Percentiles rank a stretch among this genome's conserved stretches.
These are phyloP conservation scores for Ganaspis brasiliensis DNA, from an alignment of 2,888 invertebrate genomes.

Conservation along the genomic window DNA sequence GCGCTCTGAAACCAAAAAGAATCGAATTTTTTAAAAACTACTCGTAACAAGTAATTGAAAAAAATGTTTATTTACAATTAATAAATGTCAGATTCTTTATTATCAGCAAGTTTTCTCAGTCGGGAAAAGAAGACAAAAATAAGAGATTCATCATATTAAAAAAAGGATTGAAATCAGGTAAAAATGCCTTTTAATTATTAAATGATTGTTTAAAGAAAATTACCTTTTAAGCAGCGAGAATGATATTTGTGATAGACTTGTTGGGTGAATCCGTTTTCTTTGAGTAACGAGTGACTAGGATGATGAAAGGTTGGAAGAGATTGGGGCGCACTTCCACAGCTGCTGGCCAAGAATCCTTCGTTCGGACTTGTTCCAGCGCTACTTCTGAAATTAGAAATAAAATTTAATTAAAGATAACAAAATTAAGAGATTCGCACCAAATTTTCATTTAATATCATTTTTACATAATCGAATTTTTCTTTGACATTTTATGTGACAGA, in stretches of 20 bases:
- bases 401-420: too few relatives aligned
- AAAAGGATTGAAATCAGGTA: background rate
- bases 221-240: slow-evolving; percentile 95
- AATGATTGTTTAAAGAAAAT: too few relatives aligned
- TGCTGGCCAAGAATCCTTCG: slow-evolving; percentile 85
- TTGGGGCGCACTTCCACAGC: slow-evolving; percentile 91
- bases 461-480: too few relatives aligned
- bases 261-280: slow-evolving; percentile 98
- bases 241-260: slow-evolving; percentile 98
- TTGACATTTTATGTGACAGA: too few relatives aligned
- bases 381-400: slow-evolving; percentile 82
- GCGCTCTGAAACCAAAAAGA: slow-evolving; percentile 86
- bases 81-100: slow-evolving; percentile 68
- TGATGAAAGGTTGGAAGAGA: slow-evolving; percentile 96
- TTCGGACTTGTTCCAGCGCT: slow-evolving; percentile 90
- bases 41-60: background rate
- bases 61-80: background rate
- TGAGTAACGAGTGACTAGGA: slow-evolving; percentile 95
- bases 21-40: too few relatives aligned
- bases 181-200: too few relatives aligned
- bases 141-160: slow-evolving; percentile 69
- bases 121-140: slow-evolving; percentile 80
- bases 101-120: slow-evolving; percentile 73
- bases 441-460: too few relatives aligned
- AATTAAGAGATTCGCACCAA: too few relatives aligned